A percentile compares a stretch with the other conserved stretches of the same genome.
Evolutionary conservation across 2,797 vertebrate species (phyloP).

Genomic region (Tragopan temminckii): DNA sequence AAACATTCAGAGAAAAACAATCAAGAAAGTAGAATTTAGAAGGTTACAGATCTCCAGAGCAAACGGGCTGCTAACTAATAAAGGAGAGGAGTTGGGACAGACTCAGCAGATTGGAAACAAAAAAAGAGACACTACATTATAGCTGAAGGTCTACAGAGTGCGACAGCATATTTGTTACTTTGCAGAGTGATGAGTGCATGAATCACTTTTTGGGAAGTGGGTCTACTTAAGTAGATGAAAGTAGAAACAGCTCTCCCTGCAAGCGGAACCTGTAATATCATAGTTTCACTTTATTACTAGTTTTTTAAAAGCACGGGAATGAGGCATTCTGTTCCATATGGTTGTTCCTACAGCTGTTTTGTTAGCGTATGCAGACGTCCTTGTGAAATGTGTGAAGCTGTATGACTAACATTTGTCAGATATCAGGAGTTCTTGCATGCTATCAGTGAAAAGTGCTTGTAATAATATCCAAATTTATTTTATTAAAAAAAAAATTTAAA

Average conservation of each 20-base stretch:
- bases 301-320: background rate
- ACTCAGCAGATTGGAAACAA: background rate
- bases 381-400: background rate
- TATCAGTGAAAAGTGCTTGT: background rate
- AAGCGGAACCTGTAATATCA: background rate
- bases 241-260: background rate
- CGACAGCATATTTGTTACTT: background rate
- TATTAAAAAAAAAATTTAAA: background rate
- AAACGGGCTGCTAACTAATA: background rate
- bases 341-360: background rate
- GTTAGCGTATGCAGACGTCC: background rate
- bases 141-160: background rate
- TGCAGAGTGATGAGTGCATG: background rate
- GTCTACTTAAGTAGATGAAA: background rate
- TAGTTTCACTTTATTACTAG: background rate
- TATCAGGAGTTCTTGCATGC: background rate
- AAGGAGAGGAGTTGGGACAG: background rate
- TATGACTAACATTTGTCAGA: background rate
- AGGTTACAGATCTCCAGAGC: background rate
- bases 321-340: background rate
- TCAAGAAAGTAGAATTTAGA: background rate
- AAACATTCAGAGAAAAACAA: background rate
- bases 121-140: background rate
- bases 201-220: background rate
- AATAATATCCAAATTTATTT: background rate